Evolutionary conservation across 1,140 invertebrate species (phyloP).

Genomic region (Caenorhabditis briggsae): DNA sequence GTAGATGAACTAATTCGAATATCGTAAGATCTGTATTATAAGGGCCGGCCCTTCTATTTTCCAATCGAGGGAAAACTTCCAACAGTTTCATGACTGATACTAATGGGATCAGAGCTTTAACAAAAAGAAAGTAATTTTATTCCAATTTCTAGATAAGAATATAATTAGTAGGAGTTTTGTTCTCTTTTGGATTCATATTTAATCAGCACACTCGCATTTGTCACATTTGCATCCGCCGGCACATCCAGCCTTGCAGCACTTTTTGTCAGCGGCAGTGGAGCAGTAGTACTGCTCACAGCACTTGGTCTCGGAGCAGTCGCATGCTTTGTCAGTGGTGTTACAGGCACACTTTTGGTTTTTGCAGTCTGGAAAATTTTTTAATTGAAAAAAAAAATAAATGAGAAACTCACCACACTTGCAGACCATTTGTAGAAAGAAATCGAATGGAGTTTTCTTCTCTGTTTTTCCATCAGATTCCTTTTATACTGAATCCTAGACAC

Average conservation of each 20-base stretch:
- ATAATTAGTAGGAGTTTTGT: too few species aligned
- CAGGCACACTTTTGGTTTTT: conserved; percentile 36
- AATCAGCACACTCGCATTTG: conserved; percentile 6
- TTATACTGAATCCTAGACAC: not conserved
- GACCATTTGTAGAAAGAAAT: not conserved
- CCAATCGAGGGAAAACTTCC: too few species aligned
- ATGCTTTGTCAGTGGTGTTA: not conserved
- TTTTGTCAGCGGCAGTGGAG: conserved; percentile 20
- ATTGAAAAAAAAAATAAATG: too few species aligned
- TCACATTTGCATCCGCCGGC: conserved; percentile 20
- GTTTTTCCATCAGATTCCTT: not conserved
- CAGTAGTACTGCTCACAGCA: conserved; percentile 44
- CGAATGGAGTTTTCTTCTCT: not conserved
- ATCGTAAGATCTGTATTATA: too few species aligned
- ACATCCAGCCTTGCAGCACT: conserved; percentile 25
- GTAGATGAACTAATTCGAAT: too few species aligned
- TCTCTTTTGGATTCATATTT: too few species aligned
- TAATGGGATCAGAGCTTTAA: too few species aligned
- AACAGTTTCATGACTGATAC: too few species aligned
- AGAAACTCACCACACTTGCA: conserved; percentile 32
- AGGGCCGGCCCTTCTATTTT: too few species aligned
- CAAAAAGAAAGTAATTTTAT: too few species aligned
- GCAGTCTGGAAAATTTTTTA: not conserved
- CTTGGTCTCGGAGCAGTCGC: not conserved
- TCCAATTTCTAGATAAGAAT: too few species aligned